phyloP scores from a whole-genome alignment of 2,888 invertebrate genomes.

The Ophioninae sp. region DNA sequence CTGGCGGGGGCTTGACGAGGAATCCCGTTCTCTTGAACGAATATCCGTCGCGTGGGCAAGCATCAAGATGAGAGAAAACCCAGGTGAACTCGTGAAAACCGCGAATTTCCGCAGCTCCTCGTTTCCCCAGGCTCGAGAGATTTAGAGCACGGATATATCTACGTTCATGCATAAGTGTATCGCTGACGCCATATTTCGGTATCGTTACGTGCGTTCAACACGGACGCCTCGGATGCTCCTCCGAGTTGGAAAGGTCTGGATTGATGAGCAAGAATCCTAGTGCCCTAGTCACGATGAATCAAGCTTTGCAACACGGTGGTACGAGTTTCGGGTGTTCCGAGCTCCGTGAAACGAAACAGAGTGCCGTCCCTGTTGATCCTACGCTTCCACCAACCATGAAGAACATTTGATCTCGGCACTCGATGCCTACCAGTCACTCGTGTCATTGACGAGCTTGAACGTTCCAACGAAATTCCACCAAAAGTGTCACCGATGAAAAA shows the following conservation, averaged over 20 bases:
- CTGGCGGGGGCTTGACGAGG: constrained; percentile 53
- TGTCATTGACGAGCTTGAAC: neutral
- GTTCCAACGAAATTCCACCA: neutral
- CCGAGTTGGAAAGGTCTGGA: neutral
- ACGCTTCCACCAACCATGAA: neutral
- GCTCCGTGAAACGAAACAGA: neutral
- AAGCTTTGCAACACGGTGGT: neutral
- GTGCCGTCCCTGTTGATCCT: neutral
- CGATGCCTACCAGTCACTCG: neutral
- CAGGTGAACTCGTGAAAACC: constrained; percentile 46
- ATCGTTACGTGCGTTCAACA: neutral
- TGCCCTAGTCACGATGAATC: neutral
- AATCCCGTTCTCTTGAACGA: constrained; percentile 50
- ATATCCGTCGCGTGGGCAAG: constrained; percentile 48
- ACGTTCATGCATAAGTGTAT: neutral
- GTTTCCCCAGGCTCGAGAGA: constrained; percentile 40
- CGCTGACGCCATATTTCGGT: neutral
- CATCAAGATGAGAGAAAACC: constrained; percentile 31
- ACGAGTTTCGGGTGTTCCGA: neutral
- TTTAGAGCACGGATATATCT: neutral
- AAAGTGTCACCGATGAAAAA: neutral
- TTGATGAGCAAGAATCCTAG: neutral
- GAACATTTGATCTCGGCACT: neutral
- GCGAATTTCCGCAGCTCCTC: constrained; percentile 52
- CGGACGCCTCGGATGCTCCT: neutral